phyloP scores from a whole-genome alignment of 2,888 invertebrate species.

The Coelogynopora nodosa region DNA sequence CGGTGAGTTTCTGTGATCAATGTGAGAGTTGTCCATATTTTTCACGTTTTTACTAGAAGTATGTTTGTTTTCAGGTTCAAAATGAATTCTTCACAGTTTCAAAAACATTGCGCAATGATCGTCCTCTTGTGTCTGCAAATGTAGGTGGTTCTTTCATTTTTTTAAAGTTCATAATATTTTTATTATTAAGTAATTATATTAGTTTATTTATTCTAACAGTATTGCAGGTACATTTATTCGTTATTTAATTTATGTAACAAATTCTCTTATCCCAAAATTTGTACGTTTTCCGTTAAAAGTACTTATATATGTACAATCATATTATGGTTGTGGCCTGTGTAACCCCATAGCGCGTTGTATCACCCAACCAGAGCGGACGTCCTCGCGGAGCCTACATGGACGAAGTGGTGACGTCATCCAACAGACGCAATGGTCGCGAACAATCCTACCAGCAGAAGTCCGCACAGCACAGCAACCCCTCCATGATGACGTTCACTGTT shows the following conservation, averaged over 20 bases:
- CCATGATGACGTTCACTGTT: background rate
- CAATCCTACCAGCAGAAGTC: background rate
- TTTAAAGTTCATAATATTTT: no score
- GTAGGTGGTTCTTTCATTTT: no score
- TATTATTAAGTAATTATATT: no score
- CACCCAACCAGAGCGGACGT: background rate
- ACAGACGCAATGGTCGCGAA: background rate
- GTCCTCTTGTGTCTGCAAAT: background rate
- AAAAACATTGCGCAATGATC: background rate
- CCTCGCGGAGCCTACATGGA: constrained; percentile 18
- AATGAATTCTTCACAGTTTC: background rate
- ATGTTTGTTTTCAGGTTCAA: background rate
- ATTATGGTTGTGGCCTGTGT: no score
- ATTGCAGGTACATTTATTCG: no score
- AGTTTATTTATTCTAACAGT: no score
- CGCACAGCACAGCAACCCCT: background rate
- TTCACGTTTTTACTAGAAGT: background rate
- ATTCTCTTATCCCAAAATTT: no score
- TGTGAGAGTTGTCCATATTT: background rate
- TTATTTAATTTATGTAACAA: no score
- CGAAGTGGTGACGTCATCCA: background rate
- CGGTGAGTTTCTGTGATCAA: background rate
- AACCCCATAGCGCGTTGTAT: no score
- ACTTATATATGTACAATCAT: no score
- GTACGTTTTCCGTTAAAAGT: no score